Conservation (phyloP, 2,797 vertebrate genomes). For the Falco cherrug region DNA sequence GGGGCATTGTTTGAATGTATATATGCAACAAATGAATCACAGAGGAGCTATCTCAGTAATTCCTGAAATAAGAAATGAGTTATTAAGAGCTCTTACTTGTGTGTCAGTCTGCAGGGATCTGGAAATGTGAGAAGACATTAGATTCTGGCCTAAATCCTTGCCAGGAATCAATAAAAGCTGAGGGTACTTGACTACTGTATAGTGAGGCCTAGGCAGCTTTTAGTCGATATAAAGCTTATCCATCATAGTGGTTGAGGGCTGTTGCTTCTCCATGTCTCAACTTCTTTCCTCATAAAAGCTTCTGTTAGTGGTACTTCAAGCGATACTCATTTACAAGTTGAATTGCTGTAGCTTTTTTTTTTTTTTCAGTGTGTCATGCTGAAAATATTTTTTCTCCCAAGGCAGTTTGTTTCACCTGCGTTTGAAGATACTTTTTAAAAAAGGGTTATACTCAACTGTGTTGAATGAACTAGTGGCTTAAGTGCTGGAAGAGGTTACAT, state of each 20-base stretch:
- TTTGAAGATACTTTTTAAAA: background rate
- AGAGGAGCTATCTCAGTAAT: background rate
- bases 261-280: background rate
- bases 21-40: background rate
- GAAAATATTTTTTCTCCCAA: background rate
- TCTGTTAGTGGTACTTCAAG: background rate
- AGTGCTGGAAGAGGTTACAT: background rate
- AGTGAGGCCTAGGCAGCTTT: background rate
- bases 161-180: background rate
- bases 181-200: background rate
- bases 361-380: background rate
- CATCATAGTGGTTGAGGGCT: background rate
- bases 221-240: background rate
- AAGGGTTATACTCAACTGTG: background rate
- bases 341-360: background rate
- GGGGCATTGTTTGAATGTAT: background rate
- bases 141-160: background rate
- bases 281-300: background rate
- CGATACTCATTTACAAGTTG: background rate
- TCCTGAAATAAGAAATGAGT: background rate
- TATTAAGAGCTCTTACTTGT: background rate
- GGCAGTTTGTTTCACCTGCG: background rate
- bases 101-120: background rate
- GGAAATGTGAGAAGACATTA: background rate
- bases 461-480: background rate